Conservation (phyloP, 2,797 vertebrate genomes). For the Peromyscus attwateri region DNA sequence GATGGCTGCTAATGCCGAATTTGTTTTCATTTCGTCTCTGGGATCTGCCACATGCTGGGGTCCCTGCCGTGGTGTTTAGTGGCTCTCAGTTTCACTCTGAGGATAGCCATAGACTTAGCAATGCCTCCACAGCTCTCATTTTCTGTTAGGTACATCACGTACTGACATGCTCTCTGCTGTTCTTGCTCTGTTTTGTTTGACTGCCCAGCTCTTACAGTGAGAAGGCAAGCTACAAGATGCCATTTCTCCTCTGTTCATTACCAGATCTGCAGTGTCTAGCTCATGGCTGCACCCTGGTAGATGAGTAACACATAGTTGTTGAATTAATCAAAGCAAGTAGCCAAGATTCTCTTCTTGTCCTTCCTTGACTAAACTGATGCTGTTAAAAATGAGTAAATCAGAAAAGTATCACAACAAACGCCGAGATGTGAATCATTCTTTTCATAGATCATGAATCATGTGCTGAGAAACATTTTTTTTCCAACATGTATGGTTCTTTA, state of each 20-base stretch:
- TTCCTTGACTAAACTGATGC: background rate
- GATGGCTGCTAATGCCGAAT: background rate
- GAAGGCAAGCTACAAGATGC: background rate
- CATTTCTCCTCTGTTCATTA: background rate
- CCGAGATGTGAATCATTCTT: background rate
- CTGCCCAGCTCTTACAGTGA: background rate
- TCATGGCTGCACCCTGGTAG: background rate
- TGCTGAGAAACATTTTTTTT: background rate
- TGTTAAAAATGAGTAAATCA: background rate
- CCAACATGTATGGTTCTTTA: conserved; percentile 4
- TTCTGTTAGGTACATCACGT: background rate
- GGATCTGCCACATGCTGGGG: background rate
- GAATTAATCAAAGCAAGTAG: background rate
- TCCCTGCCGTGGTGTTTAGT: background rate
- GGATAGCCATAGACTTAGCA: background rate
- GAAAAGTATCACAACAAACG: background rate
- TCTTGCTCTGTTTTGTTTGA: background rate
- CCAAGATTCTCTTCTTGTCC: background rate
- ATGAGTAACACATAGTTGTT: background rate
- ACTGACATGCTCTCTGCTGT: background rate
- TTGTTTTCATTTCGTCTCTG: background rate
- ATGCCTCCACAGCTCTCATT: background rate
- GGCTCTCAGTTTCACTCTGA: background rate
- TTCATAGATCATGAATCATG: background rate
- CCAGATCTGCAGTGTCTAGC: background rate